Base-by-base conservation (phyloP, 2,888 invertebrate genomes). In the Limnephilus marmoratus region DNA sequence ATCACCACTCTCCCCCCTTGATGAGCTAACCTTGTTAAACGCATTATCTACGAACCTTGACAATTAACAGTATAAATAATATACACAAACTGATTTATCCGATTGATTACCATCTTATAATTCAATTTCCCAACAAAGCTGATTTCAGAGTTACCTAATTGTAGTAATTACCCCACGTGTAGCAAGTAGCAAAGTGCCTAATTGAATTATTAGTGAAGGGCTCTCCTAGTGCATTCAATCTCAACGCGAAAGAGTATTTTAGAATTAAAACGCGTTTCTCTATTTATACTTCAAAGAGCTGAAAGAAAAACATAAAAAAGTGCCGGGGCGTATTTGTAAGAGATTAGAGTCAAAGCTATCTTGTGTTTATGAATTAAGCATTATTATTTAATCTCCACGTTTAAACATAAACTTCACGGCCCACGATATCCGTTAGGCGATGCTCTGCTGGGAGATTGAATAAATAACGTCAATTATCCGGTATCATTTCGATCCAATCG, bases 361-460 rank as follows among this genome's bases (percentile, higher is more conserved):
- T 86, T 15, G 34, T 88, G n/a, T 88, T 88, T 68, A 68, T 88
- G 80, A 88, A 88, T 88, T 34, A 68, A n/a, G n/a, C 68, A 68
- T 68, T 68, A 88, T 34, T 31, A 88, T 37, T 53, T 68, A 88
- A 88, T 88, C 88, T 49, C 31, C 34, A 68, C 53, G 87, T 68
- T 68, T 53, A 88, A 88, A 87, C 87, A 87, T 53, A 87, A 87
- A 68, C 88, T 34, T 88, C 9, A 37, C 88, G 15, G 49, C 88
- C 88, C 88, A 34, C 68, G 53, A 88, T 88, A 68, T 88, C 88
- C 88, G 88, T 81, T 90, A 90, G 12, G 81, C 45, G 34, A 24
- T 37, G 80, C 34, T 68, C 24, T n/a, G 24, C 24, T 9, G 68
- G 24, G 37, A 88, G 53, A 88, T 68, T 88, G 49, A 53, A 88